Base-by-base conservation (phyloP, 2,888 invertebrate species). In the Entomobrya proxima region DNA sequence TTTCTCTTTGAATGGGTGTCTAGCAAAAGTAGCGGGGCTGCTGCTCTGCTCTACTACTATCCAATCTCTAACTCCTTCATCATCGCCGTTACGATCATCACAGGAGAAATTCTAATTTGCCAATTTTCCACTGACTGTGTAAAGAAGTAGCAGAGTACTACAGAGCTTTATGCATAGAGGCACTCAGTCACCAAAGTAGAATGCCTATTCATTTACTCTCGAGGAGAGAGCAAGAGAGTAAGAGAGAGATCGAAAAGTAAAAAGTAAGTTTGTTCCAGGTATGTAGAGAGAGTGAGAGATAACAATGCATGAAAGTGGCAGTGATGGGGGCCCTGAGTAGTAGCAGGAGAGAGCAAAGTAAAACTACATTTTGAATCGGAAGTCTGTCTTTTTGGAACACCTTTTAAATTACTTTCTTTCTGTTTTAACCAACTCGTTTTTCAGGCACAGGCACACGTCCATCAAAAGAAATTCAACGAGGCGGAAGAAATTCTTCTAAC, bases 401-500 rank as follows among this genome's bases (percentile, higher is more conserved):
- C 77, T 84, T 77, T 61, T 44, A 77, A 84, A 76, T 69, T 61
- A 74, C 72, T 78, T 67, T 75, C 82, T 75, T 82, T 82, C 67
- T 82, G 75, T 82, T 76, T 76, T 47, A 82, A 67, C 82, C 40
- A 58, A 55, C 37, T 67, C 79, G 58, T 86, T 86, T 58, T 74
- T 40, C 77, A 90, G 90, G 90, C 90, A 37, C 90, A 90, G 67
- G 89, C 89, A 61, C 89, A 89, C 81, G 88, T 90, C 83, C 88
- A 89, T 79, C 89, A 88, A 78, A 87, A 87, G 77, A 89, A 88
- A 84, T 90, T 89, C 86, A 86, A 85, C 86, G 89, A 90, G 85
- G 90, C 90, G n/a, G 90, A 90, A 78, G 87, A 86, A 50, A 87
- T 90, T 64, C 87, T 89, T 24, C 78, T 90, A 47, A 83, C 89